Base-by-base conservation (phyloP, 2,113 vertebrate species). In the Sceloporus tristichus region DNA sequence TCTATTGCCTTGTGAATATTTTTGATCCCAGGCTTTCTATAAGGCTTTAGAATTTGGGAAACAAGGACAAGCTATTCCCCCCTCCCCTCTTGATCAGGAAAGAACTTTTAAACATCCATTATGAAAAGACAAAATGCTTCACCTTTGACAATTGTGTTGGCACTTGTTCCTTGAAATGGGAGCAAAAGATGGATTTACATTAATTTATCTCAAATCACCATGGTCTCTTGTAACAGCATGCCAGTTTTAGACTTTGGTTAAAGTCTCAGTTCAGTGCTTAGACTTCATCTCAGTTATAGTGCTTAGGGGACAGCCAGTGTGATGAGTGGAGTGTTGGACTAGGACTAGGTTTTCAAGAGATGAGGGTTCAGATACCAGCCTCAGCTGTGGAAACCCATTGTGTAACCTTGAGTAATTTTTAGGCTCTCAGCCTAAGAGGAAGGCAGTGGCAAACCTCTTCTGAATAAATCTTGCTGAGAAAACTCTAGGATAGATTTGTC, bases 1-100 rank as follows among this genome's bases (percentile, higher is more conserved):
- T 88, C 74, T 7, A 78, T 91, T 90, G 80, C 78, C 91, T 90
- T 87, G 73, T 88, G 62, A 89, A 80, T 3, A 42, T 18, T 82
- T 87, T 42, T 87, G 91, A 68, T 91, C 40, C 73, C 75, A 90
- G 42, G 2, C 87, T 91, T 94, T 91, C 9, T 42, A 53, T 9
- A 0, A 0, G 8, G 18, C 48, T 90, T 29, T 27, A 82, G 82
- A 83, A 21, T 83, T 78, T 65, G 27, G 53, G 68, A 82, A 11
- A 75, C 42, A 62, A 66, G 56, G 85, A 62, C 29, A 88, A 90
- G 40, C 90, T 18, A 23, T 82, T 25, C 68, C 42, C 48, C 48
- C 2, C 48, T 7, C 42, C 42, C 62, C n/a, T 54, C 79, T 82
- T 38, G 38, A 23, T 74, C 85, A 56, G n/a, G 14, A 88, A 82